Evolutionary conservation across 2,888 invertebrate species (phyloP).

Genomic region (Aplocera efformata): DNA sequence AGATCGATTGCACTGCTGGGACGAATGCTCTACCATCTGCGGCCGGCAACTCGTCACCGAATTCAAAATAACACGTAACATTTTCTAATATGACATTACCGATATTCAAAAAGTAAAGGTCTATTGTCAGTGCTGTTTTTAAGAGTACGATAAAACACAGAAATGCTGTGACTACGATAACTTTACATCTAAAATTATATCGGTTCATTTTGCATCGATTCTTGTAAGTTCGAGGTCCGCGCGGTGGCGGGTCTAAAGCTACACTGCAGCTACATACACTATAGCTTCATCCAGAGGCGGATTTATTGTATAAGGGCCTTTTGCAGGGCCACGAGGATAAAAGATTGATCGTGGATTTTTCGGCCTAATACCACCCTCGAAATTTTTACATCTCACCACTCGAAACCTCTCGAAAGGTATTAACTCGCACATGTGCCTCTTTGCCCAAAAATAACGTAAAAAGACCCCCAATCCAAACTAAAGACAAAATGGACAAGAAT

Average conservation of each 20-base stretch:
- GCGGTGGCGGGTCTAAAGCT: background rate
- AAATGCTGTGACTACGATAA: background rate
- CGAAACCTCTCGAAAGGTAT: too few relatives aligned
- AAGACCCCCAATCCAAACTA: too few relatives aligned
- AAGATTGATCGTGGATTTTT: too few relatives aligned
- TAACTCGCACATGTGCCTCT: too few relatives aligned
- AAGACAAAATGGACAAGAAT: too few relatives aligned
- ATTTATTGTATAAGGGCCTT: too few relatives aligned
- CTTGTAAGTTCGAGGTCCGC: background rate
- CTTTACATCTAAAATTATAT: background rate
- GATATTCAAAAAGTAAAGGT: slow-evolving; percentile 8
- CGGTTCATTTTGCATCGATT: background rate
- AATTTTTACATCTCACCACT: too few relatives aligned
- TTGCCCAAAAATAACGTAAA: too few relatives aligned
- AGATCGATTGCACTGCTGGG: slow-evolving; percentile 60
- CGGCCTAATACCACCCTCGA: too few relatives aligned
- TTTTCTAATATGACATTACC: slow-evolving; percentile 1
- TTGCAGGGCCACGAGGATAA: too few relatives aligned
- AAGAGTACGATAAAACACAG: slow-evolving; percentile 1
- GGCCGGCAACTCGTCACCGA: slow-evolving; percentile 5
- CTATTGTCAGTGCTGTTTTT: background rate
- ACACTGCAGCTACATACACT: too few relatives aligned
- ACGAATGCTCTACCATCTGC: slow-evolving; percentile 3
- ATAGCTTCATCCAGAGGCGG: too few relatives aligned
- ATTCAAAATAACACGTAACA: slow-evolving; percentile 12